Evolutionary conservation across 2,113 vertebrate genomes (phyloP).

Genomic region (Sander lucioperca): DNA sequence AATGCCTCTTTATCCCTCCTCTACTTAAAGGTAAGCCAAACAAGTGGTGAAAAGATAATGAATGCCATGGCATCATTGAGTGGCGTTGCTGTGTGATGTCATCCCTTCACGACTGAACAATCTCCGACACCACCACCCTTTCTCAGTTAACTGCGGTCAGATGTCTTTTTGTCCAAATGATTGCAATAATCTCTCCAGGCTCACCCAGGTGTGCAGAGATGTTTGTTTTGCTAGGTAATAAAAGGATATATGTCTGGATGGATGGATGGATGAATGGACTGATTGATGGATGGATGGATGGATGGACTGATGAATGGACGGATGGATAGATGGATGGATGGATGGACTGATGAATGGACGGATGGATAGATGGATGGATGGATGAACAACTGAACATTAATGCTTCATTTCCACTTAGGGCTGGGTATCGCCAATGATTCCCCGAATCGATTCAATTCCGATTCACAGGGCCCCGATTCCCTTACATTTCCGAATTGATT

Average conservation of each 20-base stretch:
- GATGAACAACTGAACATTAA: neutral
- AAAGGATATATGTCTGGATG: neutral
- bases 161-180: constrained; percentile 55
- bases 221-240: constrained; percentile 45
- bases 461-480: too few species aligned
- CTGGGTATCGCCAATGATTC: too few species aligned
- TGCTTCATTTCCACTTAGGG: neutral
- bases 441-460: too few species aligned
- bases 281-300: too few species aligned
- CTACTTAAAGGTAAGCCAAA: constrained; percentile 36
- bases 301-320: too few species aligned
- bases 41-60: constrained; percentile 45
- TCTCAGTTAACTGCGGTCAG: constrained; percentile 20
- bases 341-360: too few species aligned
- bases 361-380: too few species aligned
- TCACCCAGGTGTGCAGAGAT: constrained; percentile 61
- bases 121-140: neutral
- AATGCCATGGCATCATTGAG: constrained; percentile 48
- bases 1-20: constrained; percentile 48
- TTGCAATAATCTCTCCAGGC: constrained; percentile 52
- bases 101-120: constrained; percentile 22
- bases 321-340: too few species aligned
- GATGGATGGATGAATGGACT: neutral
- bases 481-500: too few species aligned
- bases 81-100: constrained; percentile 42